Percentiles rank a stretch among this genome's conserved stretches.
Evolutionary conservation across 2,888 invertebrate species (phyloP).

Genomic region (Notodonta ziczac): DNA sequence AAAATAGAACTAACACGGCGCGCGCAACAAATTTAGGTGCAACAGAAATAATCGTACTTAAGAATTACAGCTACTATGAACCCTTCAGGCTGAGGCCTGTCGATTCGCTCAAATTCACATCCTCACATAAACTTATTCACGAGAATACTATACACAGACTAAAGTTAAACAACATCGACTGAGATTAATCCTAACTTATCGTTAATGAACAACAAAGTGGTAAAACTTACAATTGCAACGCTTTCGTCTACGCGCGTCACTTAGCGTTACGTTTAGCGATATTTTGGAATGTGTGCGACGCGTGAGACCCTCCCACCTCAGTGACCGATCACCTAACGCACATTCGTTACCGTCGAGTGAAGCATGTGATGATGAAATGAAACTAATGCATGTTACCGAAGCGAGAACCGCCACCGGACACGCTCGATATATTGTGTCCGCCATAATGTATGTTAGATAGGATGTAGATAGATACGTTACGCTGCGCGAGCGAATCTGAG

Average conservation of each 20-base stretch:
- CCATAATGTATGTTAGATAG: conserved; percentile 29
- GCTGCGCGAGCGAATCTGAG: conserved; percentile 72
- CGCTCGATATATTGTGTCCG: conserved; percentile 13
- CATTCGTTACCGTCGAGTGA: conserved; percentile 41
- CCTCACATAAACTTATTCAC: conserved; percentile 75
- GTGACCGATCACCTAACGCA: conserved; percentile 45
- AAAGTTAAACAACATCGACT: conserved; percentile 78
- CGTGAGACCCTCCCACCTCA: conserved; percentile 50
- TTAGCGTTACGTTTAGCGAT: conserved; percentile 68
- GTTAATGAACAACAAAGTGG: conserved; percentile 84
- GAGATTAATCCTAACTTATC: conserved; percentile 83
- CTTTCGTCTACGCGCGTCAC: conserved; percentile 65
- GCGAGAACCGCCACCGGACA: conserved; percentile 23
- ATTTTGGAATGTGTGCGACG: conserved; percentile 82
- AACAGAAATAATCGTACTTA: conserved; percentile 76
- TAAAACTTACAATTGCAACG: conserved; percentile 77
- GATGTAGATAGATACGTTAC: conserved; percentile 38
- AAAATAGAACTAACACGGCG: conserved; percentile 77
- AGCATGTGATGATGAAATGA: conserved; percentile 38
- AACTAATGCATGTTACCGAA: conserved; percentile 32
- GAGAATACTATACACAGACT: conserved; percentile 81
- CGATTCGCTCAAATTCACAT: conserved; percentile 81
- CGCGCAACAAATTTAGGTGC: conserved; percentile 77
- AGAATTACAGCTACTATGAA: conserved; percentile 76
- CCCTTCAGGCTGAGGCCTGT: conserved; percentile 73